Conservation (phyloP, 2,113 vertebrate genomes). For the Pipa parva region DNA sequence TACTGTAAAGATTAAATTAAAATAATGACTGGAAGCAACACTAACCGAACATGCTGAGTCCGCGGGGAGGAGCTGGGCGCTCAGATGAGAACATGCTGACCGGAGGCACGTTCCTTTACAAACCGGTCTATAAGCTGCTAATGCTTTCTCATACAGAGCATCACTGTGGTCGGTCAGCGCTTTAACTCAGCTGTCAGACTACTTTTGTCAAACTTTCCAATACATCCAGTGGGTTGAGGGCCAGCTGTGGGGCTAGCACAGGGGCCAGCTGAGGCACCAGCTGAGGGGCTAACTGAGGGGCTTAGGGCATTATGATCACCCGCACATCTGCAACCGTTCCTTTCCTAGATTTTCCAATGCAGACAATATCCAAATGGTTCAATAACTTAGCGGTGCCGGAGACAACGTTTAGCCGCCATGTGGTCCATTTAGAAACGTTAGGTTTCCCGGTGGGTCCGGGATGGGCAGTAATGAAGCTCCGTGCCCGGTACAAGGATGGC, state of each 20-base stretch:
- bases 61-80: slow-evolving; percentile 5
- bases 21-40: neutral
- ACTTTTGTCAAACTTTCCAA: neutral
- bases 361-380: neutral
- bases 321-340: neutral
- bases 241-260: too few relatives aligned
- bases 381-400: too few relatives aligned
- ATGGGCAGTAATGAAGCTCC: too few relatives aligned
- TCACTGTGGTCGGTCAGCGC: neutral
- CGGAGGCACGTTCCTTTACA: neutral
- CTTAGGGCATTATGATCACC: neutral
- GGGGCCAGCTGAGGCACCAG: too few relatives aligned
- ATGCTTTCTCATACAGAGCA: neutral
- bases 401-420: neutral
- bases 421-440: neutral
- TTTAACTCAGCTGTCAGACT: neutral
- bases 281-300: too few relatives aligned
- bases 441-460: too few relatives aligned
- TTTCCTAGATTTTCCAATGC: neutral
- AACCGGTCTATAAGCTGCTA: neutral
- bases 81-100: slow-evolving; percentile 16
- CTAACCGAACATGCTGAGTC: slow-evolving; percentile 35
- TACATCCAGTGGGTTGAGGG: too few relatives aligned
- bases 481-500: neutral
- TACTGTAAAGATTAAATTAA: neutral